Conservation (phyloP, 2,797 vertebrate species). For the Mormyrus hasselquistii region DNA sequence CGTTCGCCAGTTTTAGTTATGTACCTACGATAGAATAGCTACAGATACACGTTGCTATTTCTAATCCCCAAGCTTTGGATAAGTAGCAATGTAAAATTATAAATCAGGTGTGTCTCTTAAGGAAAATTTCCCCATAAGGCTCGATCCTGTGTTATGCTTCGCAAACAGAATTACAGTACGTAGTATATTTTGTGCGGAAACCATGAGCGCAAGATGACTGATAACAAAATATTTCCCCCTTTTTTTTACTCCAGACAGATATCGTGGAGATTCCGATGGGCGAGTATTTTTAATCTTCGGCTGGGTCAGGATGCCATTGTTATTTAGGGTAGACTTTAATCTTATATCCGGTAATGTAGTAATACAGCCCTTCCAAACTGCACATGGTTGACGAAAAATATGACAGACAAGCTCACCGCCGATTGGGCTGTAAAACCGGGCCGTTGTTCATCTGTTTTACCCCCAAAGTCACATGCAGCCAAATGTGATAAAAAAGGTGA, state of each 20-base stretch:
- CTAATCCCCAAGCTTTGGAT: neutral
- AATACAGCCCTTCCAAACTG: neutral
- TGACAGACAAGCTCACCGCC: slow-evolving; percentile 17
- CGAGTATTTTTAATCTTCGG: neutral
- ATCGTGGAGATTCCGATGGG: neutral
- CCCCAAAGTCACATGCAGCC: neutral
- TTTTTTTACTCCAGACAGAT: slow-evolving; percentile 6
- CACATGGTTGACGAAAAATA: slow-evolving; percentile 18
- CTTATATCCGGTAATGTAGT: neutral
- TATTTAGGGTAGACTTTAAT: neutral
- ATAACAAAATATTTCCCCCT: neutral
- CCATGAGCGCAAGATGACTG: neutral
- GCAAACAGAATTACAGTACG: neutral
- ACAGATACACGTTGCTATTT: neutral
- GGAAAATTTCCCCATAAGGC: neutral
- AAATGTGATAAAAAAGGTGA: neutral
- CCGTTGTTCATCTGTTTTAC: neutral
- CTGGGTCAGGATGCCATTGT: neutral
- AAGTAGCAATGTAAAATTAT: neutral
- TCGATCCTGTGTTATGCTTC: neutral
- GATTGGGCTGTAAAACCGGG: slow-evolving; percentile 13
- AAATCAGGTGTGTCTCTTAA: neutral
- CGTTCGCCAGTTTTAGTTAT: neutral
- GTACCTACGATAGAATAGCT: neutral
- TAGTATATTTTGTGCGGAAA: neutral